Percentiles rank a stretch among this genome's conserved stretches.
Conservation (phyloP, 2,888 invertebrate species). For the Morinoia aosen region DNA sequence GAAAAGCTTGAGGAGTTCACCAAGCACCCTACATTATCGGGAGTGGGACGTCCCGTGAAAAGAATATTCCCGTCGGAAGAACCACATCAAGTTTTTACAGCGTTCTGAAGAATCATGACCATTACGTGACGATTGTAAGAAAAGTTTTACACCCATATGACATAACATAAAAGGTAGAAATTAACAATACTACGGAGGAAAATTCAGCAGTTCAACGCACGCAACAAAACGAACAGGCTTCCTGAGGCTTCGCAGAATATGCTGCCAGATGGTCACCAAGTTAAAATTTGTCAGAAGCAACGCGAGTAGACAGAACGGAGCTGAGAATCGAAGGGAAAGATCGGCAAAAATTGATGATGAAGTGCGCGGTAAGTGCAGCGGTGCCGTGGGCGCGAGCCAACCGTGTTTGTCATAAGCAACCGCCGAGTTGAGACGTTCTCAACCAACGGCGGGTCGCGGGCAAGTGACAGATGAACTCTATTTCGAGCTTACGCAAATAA, state of each 20-base stretch:
- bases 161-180: not conserved
- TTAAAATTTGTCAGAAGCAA: not conserved
- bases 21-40: too few relatives aligned
- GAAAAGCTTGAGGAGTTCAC: too few relatives aligned
- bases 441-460: not conserved
- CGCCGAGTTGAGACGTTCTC: not conserved
- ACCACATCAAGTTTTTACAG: too few relatives aligned
- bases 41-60: too few relatives aligned
- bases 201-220: not conserved
- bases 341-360: not conserved
- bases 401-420: not conserved
- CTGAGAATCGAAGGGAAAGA: not conserved
- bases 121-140: too few relatives aligned
- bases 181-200: not conserved
- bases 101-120: too few relatives aligned
- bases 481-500: not conserved
- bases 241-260: not conserved
- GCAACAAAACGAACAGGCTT: not conserved
- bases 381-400: not conserved
- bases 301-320: not conserved
- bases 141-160: too few relatives aligned
- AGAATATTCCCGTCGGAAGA: too few relatives aligned
- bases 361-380: not conserved
- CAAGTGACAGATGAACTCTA: constrained; percentile 3
- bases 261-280: not conserved